phyloP scores from a whole-genome alignment of 2,888 invertebrate species.

The Galerucella pusilla region DNA sequence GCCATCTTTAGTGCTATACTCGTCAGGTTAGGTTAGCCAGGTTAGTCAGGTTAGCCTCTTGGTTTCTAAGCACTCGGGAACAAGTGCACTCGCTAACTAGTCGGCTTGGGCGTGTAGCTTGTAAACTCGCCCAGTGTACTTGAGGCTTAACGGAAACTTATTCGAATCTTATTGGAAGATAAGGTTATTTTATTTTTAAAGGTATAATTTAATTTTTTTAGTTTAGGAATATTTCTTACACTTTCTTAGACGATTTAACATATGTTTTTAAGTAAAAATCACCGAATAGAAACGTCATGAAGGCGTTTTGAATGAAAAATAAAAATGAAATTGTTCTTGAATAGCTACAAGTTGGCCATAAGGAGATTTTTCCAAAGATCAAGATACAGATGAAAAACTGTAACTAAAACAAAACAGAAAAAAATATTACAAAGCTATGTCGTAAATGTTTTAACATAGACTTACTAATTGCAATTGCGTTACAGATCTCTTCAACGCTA shows the following conservation, averaged over 20 bases:
- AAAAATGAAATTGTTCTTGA: conserved; percentile 70
- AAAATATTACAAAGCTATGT: background rate
- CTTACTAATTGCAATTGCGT: conserved; percentile 84
- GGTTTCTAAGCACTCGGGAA: no score
- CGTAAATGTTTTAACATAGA: conserved; percentile 32
- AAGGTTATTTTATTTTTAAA: no score
- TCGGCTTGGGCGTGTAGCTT: no score
- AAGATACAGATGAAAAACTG: conserved; percentile 74
- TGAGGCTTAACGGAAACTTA: no score
- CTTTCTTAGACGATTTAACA: conserved; percentile 50
- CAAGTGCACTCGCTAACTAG: no score
- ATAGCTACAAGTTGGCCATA: conserved; percentile 69
- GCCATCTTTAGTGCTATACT: no score
- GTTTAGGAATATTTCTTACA: no score
- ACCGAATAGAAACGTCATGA: conserved; percentile 74
- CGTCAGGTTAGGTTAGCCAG: no score
- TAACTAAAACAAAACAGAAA: conserved; percentile 45
- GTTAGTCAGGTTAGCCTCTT: no score
- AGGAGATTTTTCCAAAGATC: conserved; percentile 67
- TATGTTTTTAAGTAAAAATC: conserved; percentile 78
- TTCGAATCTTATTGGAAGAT: no score
- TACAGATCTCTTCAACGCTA: conserved; percentile 89
- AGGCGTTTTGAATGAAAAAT: conserved; percentile 73
- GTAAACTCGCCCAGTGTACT: no score
- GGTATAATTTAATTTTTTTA: no score